Percentiles rank a stretch among this genome's conserved stretches.
These are phyloP conservation scores for Aradophagus sp. DNA, from an alignment of 1,140 invertebrate species.

Conservation along the genomic window DNA sequence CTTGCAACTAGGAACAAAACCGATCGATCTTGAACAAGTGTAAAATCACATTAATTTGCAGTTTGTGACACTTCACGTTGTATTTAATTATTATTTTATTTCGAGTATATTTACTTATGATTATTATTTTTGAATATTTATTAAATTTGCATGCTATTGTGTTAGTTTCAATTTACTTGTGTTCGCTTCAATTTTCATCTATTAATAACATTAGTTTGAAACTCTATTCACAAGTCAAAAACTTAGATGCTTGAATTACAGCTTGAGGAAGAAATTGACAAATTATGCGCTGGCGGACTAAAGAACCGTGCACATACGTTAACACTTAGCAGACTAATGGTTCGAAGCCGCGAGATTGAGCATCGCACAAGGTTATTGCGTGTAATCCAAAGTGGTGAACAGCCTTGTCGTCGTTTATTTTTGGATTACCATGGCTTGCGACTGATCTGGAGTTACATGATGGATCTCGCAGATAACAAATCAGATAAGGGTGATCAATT, in stretches of 20 bases:
- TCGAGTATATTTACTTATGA: not conserved
- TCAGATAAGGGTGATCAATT: constrained; percentile 76
- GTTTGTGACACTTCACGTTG: too few relatives aligned
- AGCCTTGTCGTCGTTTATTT: constrained; percentile 89
- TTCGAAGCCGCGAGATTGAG: constrained; percentile 87
- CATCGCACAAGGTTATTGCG: constrained; percentile 83
- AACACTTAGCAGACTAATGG: constrained; percentile 91
- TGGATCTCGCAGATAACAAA: constrained; percentile 77
- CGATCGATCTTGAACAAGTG: too few relatives aligned
- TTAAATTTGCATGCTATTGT: not conserved
- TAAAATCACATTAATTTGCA: too few relatives aligned
- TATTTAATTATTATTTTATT: constrained; percentile 12
- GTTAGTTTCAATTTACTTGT: too few relatives aligned
- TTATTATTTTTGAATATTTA: not conserved
- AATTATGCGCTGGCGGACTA: constrained; percentile 82
- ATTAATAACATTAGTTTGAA: constrained; percentile 47
- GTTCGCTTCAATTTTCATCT: too few relatives aligned
- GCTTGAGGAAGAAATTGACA: constrained; percentile 87
- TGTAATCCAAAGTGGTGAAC: constrained; percentile 82
- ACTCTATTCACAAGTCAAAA: constrained; percentile 37
- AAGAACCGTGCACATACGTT: constrained; percentile 92
- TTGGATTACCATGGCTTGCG: constrained; percentile 95
- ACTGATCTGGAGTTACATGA: constrained; percentile 94
- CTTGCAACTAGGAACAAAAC: too few relatives aligned
- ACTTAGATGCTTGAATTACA: constrained; percentile 68